Evolutionary conservation across 2,113 vertebrate species (phyloP), one percentile per base, ranked within the genome.

Genomic region (Lipotes vexillifer): DNA sequence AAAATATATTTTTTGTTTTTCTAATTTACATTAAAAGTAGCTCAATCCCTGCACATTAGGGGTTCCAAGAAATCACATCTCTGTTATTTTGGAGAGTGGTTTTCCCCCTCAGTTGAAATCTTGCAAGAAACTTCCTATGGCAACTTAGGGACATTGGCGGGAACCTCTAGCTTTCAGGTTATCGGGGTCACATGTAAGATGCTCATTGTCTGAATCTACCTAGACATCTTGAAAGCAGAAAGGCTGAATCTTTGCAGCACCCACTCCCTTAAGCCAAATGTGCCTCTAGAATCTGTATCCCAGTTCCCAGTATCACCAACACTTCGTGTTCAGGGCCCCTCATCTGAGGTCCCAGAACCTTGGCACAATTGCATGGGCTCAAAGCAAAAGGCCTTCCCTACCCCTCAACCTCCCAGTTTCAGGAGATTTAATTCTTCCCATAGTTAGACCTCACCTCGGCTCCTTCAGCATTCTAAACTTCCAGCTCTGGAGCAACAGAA

Each of bases 11-110:
- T 68, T 89, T 78, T 69, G 29, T 78, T 92, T 88, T 91, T 77
- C 74, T 96, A 81, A 95, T 96, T 93, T 96, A 84, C 59, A 49
- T 94, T 57, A 94, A 85, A 93, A 85, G 65, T 82, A 90, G n/a
- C 29, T 33, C 63, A 94, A 75, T 84, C 49, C 44, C 25, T 46
- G 20, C 29, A 59, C 71, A 55, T 52, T 20, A 78, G 25, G 25
- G 38, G 21, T 92, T 97, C 80, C 65, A 95, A 88, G 78, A 97
- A 97, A 86, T 91, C 72, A 46, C 46, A 75, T 41, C 90, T 88
- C 29, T 46, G 65, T 85, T 82, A 82, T 74, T 97, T 69, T 21
- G 57, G 36, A 74, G 41, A 75, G 1, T 38, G 31, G 3, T 3
- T 91, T 88, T 75, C 15, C 61, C 57, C 38, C 17, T 89, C 31